phyloP scores from a whole-genome alignment of 2,113 vertebrate species.

The Osmerus mordax region DNA sequence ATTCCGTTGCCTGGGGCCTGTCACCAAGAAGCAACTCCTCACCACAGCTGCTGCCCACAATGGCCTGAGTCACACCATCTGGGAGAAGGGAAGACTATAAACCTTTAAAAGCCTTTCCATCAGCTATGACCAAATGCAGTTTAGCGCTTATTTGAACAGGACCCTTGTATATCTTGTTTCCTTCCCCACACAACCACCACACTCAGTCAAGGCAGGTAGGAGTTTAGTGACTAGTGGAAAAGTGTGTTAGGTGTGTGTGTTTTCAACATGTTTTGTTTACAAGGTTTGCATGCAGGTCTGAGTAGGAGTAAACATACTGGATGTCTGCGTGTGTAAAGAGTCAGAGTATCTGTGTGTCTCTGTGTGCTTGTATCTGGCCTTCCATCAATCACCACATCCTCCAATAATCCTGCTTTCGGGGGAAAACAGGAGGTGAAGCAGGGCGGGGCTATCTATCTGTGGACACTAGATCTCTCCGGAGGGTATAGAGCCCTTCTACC shows the following conservation, averaged over 20 bases:
- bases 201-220: background rate
- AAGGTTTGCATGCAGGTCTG: conserved; percentile 15
- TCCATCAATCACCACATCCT: background rate
- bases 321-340: too few species aligned
- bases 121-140: too few species aligned
- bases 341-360: background rate
- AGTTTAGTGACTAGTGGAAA: background rate
- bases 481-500: conserved; percentile 21
- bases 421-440: background rate
- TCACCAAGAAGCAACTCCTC: background rate
- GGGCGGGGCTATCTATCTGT: background rate
- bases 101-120: background rate
- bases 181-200: background rate
- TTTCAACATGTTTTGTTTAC: conserved; percentile 7
- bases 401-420: background rate
- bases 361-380: background rate
- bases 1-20: background rate
- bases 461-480: conserved; percentile 28
- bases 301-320: background rate
- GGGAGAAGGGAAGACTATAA: background rate
- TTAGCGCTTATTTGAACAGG: too few species aligned
- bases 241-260: too few species aligned
- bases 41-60: background rate
- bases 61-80: background rate
- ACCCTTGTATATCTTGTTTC: too few species aligned